Percentiles rank a stretch among this genome's conserved stretches.
Evolutionary conservation across 92 coral and sea anemone genomes (phyloP).

Genomic region (Nematostella vectensis): DNA sequence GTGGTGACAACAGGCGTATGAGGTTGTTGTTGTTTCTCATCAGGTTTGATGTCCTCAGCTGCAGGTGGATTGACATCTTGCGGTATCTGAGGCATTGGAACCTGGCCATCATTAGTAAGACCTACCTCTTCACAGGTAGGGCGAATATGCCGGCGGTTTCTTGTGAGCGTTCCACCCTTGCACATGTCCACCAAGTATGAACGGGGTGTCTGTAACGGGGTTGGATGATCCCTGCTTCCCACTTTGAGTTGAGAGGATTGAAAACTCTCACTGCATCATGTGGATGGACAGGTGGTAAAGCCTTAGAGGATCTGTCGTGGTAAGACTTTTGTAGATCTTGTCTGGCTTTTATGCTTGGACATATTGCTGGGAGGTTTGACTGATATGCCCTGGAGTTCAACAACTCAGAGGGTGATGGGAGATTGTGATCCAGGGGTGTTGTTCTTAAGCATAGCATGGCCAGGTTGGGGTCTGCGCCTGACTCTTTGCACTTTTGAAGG

Average conservation of each 20-base stretch:
- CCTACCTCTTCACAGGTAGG: too few relatives aligned
- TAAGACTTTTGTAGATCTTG: conserved; percentile 38
- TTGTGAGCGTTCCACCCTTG: too few relatives aligned
- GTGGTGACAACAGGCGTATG: too few relatives aligned
- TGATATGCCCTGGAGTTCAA: conserved; percentile 47
- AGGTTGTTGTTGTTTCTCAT: too few relatives aligned
- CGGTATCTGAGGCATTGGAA: too few relatives aligned
- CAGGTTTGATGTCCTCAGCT: too few relatives aligned
- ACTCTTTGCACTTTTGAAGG: too few relatives aligned
- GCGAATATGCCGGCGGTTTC: too few relatives aligned
- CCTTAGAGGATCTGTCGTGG: conserved; percentile 26
- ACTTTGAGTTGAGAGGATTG: too few relatives aligned
- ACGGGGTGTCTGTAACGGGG: conserved; percentile 7
- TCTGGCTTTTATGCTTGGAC: conserved; percentile 39
- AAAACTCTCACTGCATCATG: conserved; percentile 35
- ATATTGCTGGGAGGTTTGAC: conserved; percentile 60
- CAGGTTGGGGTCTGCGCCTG: too few relatives aligned
- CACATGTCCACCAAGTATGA: conserved; percentile 15
- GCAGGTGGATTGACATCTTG: too few relatives aligned
- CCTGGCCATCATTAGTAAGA: too few relatives aligned
- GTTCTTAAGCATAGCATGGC: conserved; percentile 61
- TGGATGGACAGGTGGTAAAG: conserved; percentile 22
- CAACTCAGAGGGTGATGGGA: conserved; percentile 58
- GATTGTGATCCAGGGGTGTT: conserved; percentile 41
- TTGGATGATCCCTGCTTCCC: conserved; percentile 25